Conservation (phyloP, 2,888 invertebrate species). For the Xanthostigma xanthostigma region DNA sequence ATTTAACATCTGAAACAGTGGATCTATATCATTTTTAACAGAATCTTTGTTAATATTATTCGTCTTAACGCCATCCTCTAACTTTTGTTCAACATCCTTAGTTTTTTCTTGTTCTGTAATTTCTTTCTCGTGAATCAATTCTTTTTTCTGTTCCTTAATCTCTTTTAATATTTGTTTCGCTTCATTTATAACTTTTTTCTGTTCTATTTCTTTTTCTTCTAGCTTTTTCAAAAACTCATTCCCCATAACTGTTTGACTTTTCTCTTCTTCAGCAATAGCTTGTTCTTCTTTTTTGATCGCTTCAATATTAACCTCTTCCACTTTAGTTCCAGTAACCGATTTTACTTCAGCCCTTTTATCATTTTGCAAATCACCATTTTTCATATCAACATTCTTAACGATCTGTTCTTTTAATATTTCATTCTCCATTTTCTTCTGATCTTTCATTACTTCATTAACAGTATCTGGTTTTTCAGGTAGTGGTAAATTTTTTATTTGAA, state of each 20-base stretch:
- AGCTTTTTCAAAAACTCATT: slow-evolving; percentile 41
- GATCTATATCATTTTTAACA: too few species aligned
- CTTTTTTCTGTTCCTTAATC: slow-evolving; percentile 39
- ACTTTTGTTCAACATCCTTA: slow-evolving; percentile 12
- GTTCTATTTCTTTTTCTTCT: slow-evolving; percentile 51
- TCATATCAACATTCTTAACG: slow-evolving; percentile 1
- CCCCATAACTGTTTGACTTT: slow-evolving; percentile 18
- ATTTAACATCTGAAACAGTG: neutral
- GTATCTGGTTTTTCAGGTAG: slow-evolving; percentile 12
- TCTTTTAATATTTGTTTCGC: slow-evolving; percentile 48
- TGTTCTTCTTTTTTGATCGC: slow-evolving; percentile 29
- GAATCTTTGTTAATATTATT: slow-evolving; percentile 13
- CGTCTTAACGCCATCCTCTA: slow-evolving; percentile 13
- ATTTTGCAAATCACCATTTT: slow-evolving; percentile 17
- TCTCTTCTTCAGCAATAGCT: slow-evolving; percentile 25
- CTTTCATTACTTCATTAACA: slow-evolving; percentile 9
- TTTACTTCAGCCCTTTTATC: slow-evolving; percentile 26
- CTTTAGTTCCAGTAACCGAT: slow-evolving; percentile 23
- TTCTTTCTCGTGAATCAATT: slow-evolving; percentile 32
- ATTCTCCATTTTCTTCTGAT: slow-evolving; percentile 10
- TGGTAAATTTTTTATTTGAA: slow-evolving; percentile 13
- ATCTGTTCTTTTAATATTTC: slow-evolving; percentile 1
- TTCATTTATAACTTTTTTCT: slow-evolving; percentile 49
- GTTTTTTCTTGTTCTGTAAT: slow-evolving; percentile 9
- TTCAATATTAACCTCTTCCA: slow-evolving; percentile 31